A percentile compares a stretch with the other conserved stretches of the same genome.
These are phyloP conservation scores for Rhimphoctona megacephalus DNA, from an alignment of 2,888 invertebrate species.

Conservation along the genomic window DNA sequence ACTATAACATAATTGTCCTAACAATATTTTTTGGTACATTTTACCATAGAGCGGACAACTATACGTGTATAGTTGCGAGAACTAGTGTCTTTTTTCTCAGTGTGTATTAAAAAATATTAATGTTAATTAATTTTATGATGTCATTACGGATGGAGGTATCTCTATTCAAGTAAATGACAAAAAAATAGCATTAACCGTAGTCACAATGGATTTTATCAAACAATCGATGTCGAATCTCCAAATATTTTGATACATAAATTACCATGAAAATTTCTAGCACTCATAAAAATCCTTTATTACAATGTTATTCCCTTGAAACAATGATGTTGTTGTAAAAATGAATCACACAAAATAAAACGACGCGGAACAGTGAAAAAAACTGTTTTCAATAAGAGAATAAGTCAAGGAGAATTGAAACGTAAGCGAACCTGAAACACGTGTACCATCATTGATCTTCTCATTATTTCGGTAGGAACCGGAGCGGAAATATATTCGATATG, in stretches of 20 bases:
- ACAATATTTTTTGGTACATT: too few relatives aligned
- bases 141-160: not conserved
- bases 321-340: not conserved
- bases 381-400: not conserved
- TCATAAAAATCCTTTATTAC: not conserved
- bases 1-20: too few relatives aligned
- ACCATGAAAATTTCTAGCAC: not conserved
- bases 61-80: too few relatives aligned
- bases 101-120: too few relatives aligned
- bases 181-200: not conserved
- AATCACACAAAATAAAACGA: not conserved
- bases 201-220: not conserved
- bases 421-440: not conserved
- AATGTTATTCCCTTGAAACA: not conserved
- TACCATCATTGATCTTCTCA: not conserved
- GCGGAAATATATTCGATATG: not conserved
- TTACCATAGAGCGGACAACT: too few relatives aligned
- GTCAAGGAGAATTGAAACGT: slow-evolving; percentile 1
- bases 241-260: not conserved
- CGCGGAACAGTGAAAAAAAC: not conserved
- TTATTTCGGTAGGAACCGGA: not conserved
- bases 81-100: too few relatives aligned
- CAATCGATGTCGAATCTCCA: not conserved
- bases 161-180: not conserved
- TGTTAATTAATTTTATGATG: not conserved